phyloP scores from a whole-genome alignment of 2,888 invertebrate species.

The Epirrhoe alternata region DNA sequence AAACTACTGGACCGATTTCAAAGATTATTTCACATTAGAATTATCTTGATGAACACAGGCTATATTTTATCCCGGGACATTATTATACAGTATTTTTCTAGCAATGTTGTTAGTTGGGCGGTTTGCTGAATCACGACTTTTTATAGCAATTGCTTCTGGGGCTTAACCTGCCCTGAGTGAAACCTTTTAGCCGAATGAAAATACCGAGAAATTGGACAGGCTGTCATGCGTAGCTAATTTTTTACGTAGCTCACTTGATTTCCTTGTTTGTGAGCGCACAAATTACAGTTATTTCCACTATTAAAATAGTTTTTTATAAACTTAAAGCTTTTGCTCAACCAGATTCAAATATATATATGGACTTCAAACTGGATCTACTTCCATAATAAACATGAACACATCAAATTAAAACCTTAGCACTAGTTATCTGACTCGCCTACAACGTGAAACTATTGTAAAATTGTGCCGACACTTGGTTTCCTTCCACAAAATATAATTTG shows the following conservation, averaged over 20 bases:
- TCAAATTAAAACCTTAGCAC: background rate
- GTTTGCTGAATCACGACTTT: conserved; percentile 19
- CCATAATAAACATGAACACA: background rate
- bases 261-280: conserved; percentile 1
- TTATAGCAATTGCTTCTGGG: conserved; percentile 13
- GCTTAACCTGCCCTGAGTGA: conserved; percentile 12
- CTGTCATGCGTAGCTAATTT: conserved; percentile 14
- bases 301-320: background rate
- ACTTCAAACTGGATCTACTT: too few species aligned
- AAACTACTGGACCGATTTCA: too few species aligned
- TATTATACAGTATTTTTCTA: background rate
- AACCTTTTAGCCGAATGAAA: conserved; percentile 24
- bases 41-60: too few species aligned
- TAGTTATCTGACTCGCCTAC: background rate
- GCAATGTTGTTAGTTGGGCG: conserved; percentile 2
- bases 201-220: conserved; percentile 6
- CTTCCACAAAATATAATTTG: background rate
- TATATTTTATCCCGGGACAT: too few species aligned
- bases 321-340: background rate
- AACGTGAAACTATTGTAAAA: background rate
- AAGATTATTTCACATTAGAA: too few species aligned
- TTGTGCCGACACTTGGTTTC: background rate
- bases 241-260: conserved; percentile 7
- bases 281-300: background rate
- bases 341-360: too few species aligned